A percentile compares a stretch with the other conserved stretches of the same genome.
Evolutionary conservation across 2,888 invertebrate species (phyloP).

Genomic region (Cyclophora albipunctata): DNA sequence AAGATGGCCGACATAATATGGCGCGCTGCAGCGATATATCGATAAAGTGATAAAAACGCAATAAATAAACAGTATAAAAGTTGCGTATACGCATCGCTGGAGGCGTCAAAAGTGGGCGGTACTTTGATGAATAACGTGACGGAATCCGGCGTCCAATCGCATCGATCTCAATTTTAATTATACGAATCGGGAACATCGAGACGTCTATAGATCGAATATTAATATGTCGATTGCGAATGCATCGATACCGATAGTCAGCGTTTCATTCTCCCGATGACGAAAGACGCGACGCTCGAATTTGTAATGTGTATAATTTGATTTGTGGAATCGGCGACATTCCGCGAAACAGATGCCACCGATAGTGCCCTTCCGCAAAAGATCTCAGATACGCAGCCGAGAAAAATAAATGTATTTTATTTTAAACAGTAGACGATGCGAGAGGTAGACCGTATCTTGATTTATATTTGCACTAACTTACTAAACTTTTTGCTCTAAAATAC

Average conservation of each 20-base stretch:
- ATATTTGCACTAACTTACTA: slow-evolving; percentile 21
- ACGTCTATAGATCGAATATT: slow-evolving; percentile 69
- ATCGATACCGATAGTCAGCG: slow-evolving; percentile 50
- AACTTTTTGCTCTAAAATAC: too few relatives aligned
- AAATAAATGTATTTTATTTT: slow-evolving; percentile 38
- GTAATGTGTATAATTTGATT: slow-evolving; percentile 62
- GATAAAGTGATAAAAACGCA: slow-evolving; percentile 41
- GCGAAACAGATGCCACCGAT: slow-evolving; percentile 48
- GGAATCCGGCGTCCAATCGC: slow-evolving; percentile 67
- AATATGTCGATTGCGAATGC: slow-evolving; percentile 66
- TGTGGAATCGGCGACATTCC: slow-evolving; percentile 55
- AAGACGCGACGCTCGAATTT: slow-evolving; percentile 32
- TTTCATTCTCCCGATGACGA: slow-evolving; percentile 47
- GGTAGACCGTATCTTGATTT: slow-evolving; percentile 30
- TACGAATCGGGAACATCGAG: slow-evolving; percentile 69
- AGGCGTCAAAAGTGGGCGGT: slow-evolving; percentile 73
- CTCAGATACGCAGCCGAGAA: slow-evolving; percentile 33
- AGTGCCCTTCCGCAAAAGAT: slow-evolving; percentile 49
- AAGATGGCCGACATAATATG: slow-evolving; percentile 42
- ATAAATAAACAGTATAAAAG: slow-evolving; percentile 50
- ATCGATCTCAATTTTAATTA: slow-evolving; percentile 72
- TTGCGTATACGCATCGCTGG: slow-evolving; percentile 67
- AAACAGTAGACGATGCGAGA: slow-evolving; percentile 21
- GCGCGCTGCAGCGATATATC: slow-evolving; percentile 40
- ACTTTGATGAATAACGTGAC: slow-evolving; percentile 68